Conservation (phyloP, 2,797 vertebrate species). For the Mionectes olivaceus region DNA sequence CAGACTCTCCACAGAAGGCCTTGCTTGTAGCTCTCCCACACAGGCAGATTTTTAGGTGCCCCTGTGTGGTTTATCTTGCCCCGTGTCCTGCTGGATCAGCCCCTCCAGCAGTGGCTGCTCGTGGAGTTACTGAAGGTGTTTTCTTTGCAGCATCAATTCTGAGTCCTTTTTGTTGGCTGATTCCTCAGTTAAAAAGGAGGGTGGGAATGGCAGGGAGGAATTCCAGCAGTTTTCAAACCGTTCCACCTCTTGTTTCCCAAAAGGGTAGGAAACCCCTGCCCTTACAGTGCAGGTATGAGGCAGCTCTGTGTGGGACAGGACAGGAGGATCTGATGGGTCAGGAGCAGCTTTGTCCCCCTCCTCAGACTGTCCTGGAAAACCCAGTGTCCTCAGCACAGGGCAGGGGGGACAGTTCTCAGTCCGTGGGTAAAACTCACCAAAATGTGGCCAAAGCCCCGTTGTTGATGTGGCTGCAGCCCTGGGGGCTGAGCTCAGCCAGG, state of each 20-base stretch:
- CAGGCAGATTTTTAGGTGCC: slow-evolving; percentile 96
- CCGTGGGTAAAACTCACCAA: not conserved
- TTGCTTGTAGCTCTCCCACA: slow-evolving; percentile 94
- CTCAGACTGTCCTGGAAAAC: not conserved
- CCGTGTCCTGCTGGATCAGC: slow-evolving; percentile 76
- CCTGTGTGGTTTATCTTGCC: slow-evolving; percentile 80
- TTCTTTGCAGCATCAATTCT: slow-evolving; percentile 53
- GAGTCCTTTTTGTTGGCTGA: not conserved
- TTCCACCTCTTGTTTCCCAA: not conserved
- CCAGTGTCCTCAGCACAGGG: not conserved
- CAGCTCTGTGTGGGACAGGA: not conserved
- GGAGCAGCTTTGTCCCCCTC: not conserved
- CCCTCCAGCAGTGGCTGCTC: slow-evolving; percentile 86
- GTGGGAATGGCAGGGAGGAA: not conserved
- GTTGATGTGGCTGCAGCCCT: not conserved
- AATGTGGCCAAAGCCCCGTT: rapidly evolving
- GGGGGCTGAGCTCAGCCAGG: not conserved
- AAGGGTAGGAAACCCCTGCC: not conserved
- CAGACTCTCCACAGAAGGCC: slow-evolving; percentile 95
- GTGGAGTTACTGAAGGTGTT: slow-evolving; percentile 70
- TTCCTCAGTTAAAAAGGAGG: not conserved
- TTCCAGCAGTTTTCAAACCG: not conserved
- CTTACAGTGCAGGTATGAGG: not conserved
- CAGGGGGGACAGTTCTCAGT: not conserved
- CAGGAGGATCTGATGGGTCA: not conserved